Conservation (phyloP, 2,888 invertebrate species). For the Platycheirus rosarum region DNA sequence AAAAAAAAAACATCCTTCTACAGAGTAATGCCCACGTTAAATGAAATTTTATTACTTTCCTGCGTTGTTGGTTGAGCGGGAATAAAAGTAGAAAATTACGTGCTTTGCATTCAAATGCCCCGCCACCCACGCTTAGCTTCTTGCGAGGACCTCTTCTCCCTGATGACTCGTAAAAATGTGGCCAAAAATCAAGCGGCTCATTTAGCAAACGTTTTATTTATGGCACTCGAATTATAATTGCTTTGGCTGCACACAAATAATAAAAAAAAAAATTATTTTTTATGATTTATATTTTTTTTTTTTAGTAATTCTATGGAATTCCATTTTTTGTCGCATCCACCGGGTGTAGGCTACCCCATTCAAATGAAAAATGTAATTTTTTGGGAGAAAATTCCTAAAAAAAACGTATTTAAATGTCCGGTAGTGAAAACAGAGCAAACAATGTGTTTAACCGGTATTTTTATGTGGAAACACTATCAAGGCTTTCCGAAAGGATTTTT, state of each 20-base stretch:
- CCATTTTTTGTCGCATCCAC: background rate
- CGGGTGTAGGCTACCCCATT: constrained; percentile 10
- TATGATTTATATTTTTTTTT: constrained; percentile 42
- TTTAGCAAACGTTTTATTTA: constrained; percentile 70
- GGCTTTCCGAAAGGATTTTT: constrained; percentile 44
- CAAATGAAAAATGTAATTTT: constrained; percentile 1
- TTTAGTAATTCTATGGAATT: constrained; percentile 40
- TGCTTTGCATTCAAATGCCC: constrained; percentile 54
- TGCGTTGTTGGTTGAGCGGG: constrained; percentile 27
- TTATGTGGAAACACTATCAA: constrained; percentile 38
- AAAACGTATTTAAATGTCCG: background rate
- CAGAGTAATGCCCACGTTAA: constrained; percentile 65
- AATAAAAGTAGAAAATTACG: constrained; percentile 66
- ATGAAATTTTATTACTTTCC: constrained; percentile 69
- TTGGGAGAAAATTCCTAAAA: background rate
- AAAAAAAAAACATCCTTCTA: constrained; percentile 55
- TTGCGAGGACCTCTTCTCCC: constrained; percentile 13
- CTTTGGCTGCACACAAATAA: constrained; percentile 43
- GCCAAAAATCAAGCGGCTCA: constrained; percentile 68
- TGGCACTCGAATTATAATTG: constrained; percentile 60
- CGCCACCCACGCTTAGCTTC: constrained; percentile 1
- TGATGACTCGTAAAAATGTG: constrained; percentile 68
- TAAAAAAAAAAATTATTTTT: constrained; percentile 21
- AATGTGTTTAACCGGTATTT: constrained; percentile 25
- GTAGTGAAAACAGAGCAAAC: background rate